Evolutionary conservation across 2,888 invertebrate species (phyloP).

Genomic region (Cyclophora albipunctata): DNA sequence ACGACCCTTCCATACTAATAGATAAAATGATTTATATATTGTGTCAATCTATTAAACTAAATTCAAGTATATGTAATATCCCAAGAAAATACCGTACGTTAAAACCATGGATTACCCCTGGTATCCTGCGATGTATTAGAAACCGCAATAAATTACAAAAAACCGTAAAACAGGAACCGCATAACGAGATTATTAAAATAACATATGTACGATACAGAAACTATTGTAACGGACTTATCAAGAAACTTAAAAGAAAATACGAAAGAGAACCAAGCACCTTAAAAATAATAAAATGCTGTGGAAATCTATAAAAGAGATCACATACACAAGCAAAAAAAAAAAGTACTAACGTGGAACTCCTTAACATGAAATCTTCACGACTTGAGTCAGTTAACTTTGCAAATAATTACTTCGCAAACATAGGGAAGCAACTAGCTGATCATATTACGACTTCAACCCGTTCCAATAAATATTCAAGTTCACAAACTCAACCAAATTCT

Average conservation of each 20-base stretch:
- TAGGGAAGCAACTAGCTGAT: conserved; percentile 6
- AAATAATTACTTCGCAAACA: conserved; percentile 5
- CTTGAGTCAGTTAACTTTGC: conserved; percentile 3
- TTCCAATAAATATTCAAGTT: background rate
- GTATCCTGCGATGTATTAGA: conserved; percentile 3
- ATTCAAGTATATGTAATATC: background rate
- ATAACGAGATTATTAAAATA: background rate
- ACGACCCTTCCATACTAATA: background rate
- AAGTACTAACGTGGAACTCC: background rate
- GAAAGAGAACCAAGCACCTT: background rate
- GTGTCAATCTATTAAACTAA: background rate
- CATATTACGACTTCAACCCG: background rate
- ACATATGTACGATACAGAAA: conserved; percentile 3
- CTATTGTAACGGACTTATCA: background rate
- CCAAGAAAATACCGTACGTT: background rate
- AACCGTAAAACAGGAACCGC: background rate
- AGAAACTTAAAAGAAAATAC: conserved; percentile 2
- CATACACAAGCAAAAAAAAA: background rate
- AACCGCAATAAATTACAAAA: conserved; percentile 2
- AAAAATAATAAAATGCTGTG: background rate
- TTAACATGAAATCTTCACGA: conserved; percentile 1
- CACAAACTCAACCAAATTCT: background rate
- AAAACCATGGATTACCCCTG: conserved; percentile 5
- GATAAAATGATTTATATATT: background rate
- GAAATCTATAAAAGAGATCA: background rate